Conservation (phyloP, 2,888 invertebrate species). For the Mythimna impura region DNA sequence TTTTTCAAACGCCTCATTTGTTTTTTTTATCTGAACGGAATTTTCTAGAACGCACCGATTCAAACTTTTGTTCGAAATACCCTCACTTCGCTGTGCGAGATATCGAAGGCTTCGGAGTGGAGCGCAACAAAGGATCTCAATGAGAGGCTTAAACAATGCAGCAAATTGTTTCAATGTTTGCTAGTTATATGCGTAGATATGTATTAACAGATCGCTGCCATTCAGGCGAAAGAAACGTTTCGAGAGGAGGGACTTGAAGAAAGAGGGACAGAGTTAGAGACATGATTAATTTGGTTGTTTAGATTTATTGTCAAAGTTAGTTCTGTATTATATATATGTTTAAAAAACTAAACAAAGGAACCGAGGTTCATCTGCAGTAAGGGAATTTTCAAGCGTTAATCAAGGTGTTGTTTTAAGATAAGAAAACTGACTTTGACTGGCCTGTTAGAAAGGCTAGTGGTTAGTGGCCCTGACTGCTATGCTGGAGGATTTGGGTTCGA, state of each 20-base stretch:
- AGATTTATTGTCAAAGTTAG: not conserved
- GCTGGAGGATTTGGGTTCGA: too few species aligned
- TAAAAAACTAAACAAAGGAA: not conserved
- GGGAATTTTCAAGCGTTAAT: not conserved
- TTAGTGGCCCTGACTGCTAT: too few species aligned
- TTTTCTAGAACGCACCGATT: constrained; percentile 21
- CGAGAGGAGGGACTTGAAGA: constrained; percentile 17
- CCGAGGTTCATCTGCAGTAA: not conserved
- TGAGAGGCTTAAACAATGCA: constrained; percentile 56
- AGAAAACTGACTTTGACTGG: too few species aligned
- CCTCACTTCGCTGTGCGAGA: constrained; percentile 21
- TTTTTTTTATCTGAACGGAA: constrained; percentile 1
- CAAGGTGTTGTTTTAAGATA: not conserved
- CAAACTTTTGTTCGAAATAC: constrained; percentile 39
- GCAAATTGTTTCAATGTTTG: constrained; percentile 58
- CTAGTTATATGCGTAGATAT: constrained; percentile 32
- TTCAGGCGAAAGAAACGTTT: constrained; percentile 28
- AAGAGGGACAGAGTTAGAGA: not conserved
- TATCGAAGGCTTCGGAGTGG: constrained; percentile 40
- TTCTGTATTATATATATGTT: not conserved
- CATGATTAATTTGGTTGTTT: constrained; percentile 5
- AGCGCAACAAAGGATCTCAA: constrained; percentile 53
- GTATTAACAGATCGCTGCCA: constrained; percentile 16
- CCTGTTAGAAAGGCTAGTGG: too few species aligned
- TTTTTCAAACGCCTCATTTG: constrained; percentile 9